Base-by-base conservation (phyloP, 1,140 invertebrate genomes). In the Lepidurus packardi region DNA sequence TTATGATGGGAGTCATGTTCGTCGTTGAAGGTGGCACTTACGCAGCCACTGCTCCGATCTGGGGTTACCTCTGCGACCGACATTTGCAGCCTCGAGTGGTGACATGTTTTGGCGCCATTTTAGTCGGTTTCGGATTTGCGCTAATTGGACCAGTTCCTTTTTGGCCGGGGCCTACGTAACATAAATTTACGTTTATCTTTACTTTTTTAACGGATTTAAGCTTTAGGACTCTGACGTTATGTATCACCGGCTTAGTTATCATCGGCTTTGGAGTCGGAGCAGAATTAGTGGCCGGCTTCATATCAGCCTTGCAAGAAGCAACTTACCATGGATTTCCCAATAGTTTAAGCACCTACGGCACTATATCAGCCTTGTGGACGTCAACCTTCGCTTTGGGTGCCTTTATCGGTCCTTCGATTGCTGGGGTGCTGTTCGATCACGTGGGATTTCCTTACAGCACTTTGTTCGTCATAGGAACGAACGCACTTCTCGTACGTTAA, bases 11-110 rank as follows among this genome's bases (percentile, higher is more conserved):
- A 0, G 83, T 94, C 13, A 92, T 95, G 89, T 96, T 96, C 84
- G 89, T 96, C 16, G 91, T 96, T 73, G 94, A 93, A 82, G 94
- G 94, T 5, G 93, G 91, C 1, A 89, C 91, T 13, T 96, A 96
- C 84, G 93, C 93, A 1, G 65, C 93, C 0, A 92, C 92, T 0
- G 92, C 93, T 0, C 94, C 94, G 0, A 85, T 86, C 13, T 95
- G 92, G 90, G 94, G 94, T 41, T 92, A 89, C 89, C 80, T 94
- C 0, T 93, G 92, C 82, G 93, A 94, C 83, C 80, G 76, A 16
- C 89, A 88, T 10, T 81, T 89, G 1, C 86, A 87, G 53, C 91
- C 92, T 0, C 93, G 92, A 83, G 84, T 90, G 73, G 87, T 91
- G 11, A 91, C 90, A 0, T 83, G 90, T n/a, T 82, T 90, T 0